phyloP scores from a whole-genome alignment of 2,888 invertebrate species.

The Mythimna albipuncta region DNA sequence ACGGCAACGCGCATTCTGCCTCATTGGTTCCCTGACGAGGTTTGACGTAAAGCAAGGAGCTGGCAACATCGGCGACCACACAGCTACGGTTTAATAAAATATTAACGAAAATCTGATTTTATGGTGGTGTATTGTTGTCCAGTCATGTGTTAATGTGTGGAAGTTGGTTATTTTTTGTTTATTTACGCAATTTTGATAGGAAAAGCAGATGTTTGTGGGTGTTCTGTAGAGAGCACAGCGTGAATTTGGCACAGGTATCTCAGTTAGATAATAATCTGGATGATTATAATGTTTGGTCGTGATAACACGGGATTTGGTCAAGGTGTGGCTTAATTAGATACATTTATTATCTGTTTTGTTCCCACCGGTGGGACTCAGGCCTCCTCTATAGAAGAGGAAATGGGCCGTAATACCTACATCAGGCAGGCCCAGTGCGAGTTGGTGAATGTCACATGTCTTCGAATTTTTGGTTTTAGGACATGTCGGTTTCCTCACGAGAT shows the following conservation, averaged over 20 bases:
- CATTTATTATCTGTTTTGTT: no score
- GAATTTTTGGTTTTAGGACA: no score
- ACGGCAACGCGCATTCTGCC: constrained; percentile 74
- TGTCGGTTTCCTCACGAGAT: no score
- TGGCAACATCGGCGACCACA: constrained; percentile 77
- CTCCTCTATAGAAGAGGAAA: no score
- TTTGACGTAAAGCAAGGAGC: constrained; percentile 86
- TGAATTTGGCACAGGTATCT: background rate
- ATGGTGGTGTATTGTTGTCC: constrained; percentile 77
- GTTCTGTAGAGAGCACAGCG: constrained; percentile 20
- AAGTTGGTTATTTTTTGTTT: constrained; percentile 44
- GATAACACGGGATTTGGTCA: background rate
- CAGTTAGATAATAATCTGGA: no score
- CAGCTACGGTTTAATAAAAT: constrained; percentile 69
- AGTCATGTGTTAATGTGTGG: constrained; percentile 66
- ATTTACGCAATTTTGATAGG: constrained; percentile 43
- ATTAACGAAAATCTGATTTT: constrained; percentile 84
- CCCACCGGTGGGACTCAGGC: no score
- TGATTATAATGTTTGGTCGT: constrained; percentile 8
- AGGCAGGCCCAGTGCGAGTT: no score
- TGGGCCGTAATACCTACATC: no score
- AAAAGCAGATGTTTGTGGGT: constrained; percentile 49
- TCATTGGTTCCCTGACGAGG: constrained; percentile 79
- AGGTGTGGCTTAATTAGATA: constrained; percentile 23
- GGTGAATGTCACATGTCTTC: no score